phyloP scores from a whole-genome alignment of 2,888 invertebrate genomes.

The Drosophila borealis region DNA sequence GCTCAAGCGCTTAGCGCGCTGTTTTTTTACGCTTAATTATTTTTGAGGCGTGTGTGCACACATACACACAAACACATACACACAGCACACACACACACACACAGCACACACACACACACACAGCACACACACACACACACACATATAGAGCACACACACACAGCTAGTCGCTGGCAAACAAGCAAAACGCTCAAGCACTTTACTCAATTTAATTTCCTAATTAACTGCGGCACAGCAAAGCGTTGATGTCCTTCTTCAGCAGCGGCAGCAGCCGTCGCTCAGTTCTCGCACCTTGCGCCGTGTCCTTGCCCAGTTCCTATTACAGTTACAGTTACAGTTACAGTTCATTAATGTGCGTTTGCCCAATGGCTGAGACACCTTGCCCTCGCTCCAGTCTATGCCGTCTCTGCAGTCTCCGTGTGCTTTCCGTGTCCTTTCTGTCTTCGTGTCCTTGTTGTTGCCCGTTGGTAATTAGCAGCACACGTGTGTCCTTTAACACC shows the following conservation, averaged over 20 bases:
- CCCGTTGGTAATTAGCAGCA: constrained; percentile 75
- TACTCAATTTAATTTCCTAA: constrained; percentile 82
- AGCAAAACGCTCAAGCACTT: constrained; percentile 75
- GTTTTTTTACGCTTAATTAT: constrained; percentile 53
- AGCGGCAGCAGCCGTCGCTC: too few relatives aligned
- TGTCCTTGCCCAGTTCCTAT: constrained; percentile 3
- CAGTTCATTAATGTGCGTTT: constrained; percentile 59
- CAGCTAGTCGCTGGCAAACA: constrained; percentile 50
- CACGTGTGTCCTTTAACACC: constrained; percentile 68
- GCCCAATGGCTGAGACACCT: neutral
- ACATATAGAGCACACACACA: neutral
- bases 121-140: neutral
- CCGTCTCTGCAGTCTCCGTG: neutral
- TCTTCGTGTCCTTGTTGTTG: constrained; percentile 29
- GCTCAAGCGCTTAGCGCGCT: constrained; percentile 35
- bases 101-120: neutral
- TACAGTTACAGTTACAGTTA: constrained; percentile 14
- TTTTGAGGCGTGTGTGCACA: constrained; percentile 25
- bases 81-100: constrained; percentile 2
- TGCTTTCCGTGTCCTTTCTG: constrained; percentile 12
- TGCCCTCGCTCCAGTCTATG: neutral
- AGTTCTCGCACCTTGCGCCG: neutral
- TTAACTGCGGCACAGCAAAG: constrained; percentile 67
- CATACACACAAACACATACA: too few relatives aligned
- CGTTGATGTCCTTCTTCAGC: constrained; percentile 33